Conservation (phyloP, 2,888 invertebrate genomes). For the Phytoseiulus persimilis region DNA sequence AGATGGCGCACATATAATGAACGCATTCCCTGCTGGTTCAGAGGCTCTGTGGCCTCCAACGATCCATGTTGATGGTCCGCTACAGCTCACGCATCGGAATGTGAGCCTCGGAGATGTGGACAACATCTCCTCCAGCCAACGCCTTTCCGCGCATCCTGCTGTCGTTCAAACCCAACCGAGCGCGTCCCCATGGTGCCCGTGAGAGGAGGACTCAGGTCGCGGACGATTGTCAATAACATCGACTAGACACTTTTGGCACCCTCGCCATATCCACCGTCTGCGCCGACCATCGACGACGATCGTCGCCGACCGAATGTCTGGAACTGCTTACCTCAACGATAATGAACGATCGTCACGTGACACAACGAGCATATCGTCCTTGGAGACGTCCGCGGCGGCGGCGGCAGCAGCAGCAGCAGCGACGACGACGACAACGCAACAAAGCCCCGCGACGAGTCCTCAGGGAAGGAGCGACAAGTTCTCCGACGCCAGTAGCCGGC, state of each 20-base stretch:
- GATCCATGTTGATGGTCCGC: too few relatives aligned
- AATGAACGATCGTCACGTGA: neutral
- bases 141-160: neutral
- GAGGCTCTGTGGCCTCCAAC: too few relatives aligned
- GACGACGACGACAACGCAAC: neutral
- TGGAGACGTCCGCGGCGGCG: neutral
- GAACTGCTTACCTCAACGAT: constrained; percentile 5
- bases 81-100: too few relatives aligned
- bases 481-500: neutral
- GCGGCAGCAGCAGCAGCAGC: neutral
- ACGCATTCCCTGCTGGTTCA: too few relatives aligned
- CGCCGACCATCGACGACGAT: neutral
- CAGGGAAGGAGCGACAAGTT: neutral
- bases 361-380: neutral
- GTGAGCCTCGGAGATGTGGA: too few relatives aligned
- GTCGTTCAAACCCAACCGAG: neutral
- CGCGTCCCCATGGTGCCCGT: neutral
- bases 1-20: too few relatives aligned
- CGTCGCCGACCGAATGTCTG: neutral
- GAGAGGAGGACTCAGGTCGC: neutral
- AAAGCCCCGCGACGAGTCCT: neutral
- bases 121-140: neutral
- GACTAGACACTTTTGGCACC: neutral
- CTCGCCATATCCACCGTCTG: neutral
- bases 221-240: neutral